Evolutionary conservation across 2,888 invertebrate species (phyloP).

Genomic region (Sarcophaga variegata): DNA sequence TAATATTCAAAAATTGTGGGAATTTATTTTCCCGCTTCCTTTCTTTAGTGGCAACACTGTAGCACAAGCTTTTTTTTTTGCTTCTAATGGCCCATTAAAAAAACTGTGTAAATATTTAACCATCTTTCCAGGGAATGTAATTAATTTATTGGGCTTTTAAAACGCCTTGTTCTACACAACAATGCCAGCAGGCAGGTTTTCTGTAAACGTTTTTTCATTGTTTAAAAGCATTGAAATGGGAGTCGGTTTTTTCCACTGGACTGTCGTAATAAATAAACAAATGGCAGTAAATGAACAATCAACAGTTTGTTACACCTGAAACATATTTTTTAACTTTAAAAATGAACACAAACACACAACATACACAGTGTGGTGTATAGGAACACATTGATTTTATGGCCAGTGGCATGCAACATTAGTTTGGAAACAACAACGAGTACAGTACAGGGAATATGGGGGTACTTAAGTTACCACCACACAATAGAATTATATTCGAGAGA

Average conservation of each 20-base stretch:
- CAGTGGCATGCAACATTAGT: neutral
- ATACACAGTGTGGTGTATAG: neutral
- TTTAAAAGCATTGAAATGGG: constrained; percentile 29
- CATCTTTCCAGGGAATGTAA: constrained; percentile 53
- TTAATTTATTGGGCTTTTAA: constrained; percentile 55
- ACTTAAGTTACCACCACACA: too few relatives aligned
- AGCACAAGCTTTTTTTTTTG: too few relatives aligned
- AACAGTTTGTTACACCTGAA: constrained; percentile 61
- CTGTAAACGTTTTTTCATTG: neutral
- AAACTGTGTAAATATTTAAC: constrained; percentile 41
- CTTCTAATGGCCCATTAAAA: constrained; percentile 34
- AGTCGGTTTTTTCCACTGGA: neutral
- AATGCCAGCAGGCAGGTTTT: too few relatives aligned
- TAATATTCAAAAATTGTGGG: too few relatives aligned
- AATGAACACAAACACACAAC: neutral
- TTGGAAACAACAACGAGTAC: too few relatives aligned
- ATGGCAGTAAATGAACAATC: constrained; percentile 21
- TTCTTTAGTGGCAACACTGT: too few relatives aligned
- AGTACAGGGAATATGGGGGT: too few relatives aligned
- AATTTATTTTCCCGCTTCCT: too few relatives aligned
- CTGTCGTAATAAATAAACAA: constrained; percentile 37
- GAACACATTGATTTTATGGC: constrained; percentile 22
- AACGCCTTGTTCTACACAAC: too few relatives aligned
- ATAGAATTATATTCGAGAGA: too few relatives aligned
- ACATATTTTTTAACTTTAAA: neutral